Base-by-base conservation (phyloP, 2,113 vertebrate genomes). In the Psilopogon haemacephalus region DNA sequence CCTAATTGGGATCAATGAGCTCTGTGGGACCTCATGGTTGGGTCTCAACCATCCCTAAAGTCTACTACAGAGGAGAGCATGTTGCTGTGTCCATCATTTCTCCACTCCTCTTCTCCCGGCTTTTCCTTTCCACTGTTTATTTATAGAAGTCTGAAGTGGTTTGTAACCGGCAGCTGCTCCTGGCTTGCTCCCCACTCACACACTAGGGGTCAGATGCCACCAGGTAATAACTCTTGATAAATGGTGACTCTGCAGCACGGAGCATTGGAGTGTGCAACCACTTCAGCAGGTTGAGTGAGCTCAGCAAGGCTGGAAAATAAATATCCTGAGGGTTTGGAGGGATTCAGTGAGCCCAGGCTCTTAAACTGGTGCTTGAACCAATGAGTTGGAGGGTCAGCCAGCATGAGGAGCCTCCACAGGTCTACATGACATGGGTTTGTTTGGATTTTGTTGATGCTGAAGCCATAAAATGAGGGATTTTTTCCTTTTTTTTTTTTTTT, bases 1-100 rank as follows among this genome's bases (percentile, higher is more conserved):
- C 38, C 11, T 9, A 30, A 19, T 27, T 0, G 0, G 20, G 32
- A 37, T 35, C 23, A 18, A 2, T 0, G 0, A 1, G 0, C 0
- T 32, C 18, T 1, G 1, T 15, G 32, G 38, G 46, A 33, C 28
- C 15, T 70, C 5, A 2, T 1, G 1, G 44, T 23, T 44, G 24
- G 13, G 30, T 3, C 30, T 40, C 71, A n/a, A 52, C 30, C 30
- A 54, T 86, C 42, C 11, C 52, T 44, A 18, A 35, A 27, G 27
- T 48, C n/a, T 50, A 20, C 11, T 2, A 2, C 44, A 30, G 44
- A 70, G 15, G n/a, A 46, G 40, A 42, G 14, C 4, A 0, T 55
- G 38, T 9, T 1, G 2, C 68, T 12, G 14, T 0, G 0, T 24
- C 2, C n/a, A 3, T 28, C 4, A 0, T 48, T 15, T 24, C 55